Base-by-base conservation (phyloP, 2,888 invertebrate genomes). In the Chrysolina oricalcia region DNA sequence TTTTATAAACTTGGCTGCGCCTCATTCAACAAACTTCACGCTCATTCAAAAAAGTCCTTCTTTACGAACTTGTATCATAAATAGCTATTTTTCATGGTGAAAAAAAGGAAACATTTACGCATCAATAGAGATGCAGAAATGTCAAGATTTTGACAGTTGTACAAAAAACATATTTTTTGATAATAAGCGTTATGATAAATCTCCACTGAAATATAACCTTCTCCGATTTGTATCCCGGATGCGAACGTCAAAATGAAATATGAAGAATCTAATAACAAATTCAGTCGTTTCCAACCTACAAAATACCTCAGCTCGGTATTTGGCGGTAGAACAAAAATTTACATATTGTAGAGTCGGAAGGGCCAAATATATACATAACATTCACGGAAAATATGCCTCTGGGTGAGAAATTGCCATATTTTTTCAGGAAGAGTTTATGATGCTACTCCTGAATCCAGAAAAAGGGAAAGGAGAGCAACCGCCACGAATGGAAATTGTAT, bases 391-490 rank as follows among this genome's bases (percentile, higher is more conserved):
- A 53, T 53, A 53, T 53, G 53, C 53, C 53, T 53, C 23, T 11
- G 53, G 53, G 53, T 53, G 53, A 53, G 53, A 21, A 53, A 53
- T 53, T 53, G 53, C 21, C 53, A 53, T 53, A 53, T 53, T 53
- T 53, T 53, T 53, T 53, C 53, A 11, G 11, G 21, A 21, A 53
- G 21, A 21, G 53, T 53, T 53, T 53, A 53, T 53, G 53, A 53
- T 21, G 53, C 21, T 53, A 4, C 21, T 23, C 21, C 21, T 19
- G 21, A 53, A 53, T 53, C 21, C 21, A 53, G 21, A 21, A 53
- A 53, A 21, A 53, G 53, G 53, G 21, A 21, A 53, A 53, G 53
- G 21, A 53, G 53, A 53, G 53, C 21, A 53, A 53, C 53, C 53
- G 53, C 53, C 21, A 10, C 53, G 53, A 53, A 53, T 53, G 53